Base-by-base conservation (phyloP, 2,888 invertebrate species). In the Rhyacophila evoluta region DNA sequence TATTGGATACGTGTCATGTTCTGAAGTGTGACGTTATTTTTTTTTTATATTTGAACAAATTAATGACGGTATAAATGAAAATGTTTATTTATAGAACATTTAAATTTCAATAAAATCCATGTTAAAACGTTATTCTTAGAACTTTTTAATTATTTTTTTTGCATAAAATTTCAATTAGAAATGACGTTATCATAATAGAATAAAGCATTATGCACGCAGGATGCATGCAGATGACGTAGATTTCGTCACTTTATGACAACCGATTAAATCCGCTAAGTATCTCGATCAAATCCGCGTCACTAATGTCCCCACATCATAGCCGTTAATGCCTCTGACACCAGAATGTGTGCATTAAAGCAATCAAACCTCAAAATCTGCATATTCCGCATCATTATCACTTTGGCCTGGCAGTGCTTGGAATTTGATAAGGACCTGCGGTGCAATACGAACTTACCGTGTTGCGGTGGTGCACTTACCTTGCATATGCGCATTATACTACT, bases 331-430 rank as follows among this genome's bases (percentile, higher is more conserved):
- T 55, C 55, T 71, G 71, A 25, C 71, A 36, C 36, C 71, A 29
- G 71, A 71, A 71, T 71, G 36, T 36, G n/a, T 71, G 71, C 71
- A 71, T 71, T 71, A 71, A 71, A 36, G 71, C 33, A 37, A 71
- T 71, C 71, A 36, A 71, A 71, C 36, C 71, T 36, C 29, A 10
- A 71, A 71, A 71, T 71, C 36, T 71, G 71, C 71, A 71, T 71
- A 36, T 37, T 37, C 33, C 15, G 25, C 71, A 36, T 71, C 71
- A 71, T 71, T 71, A 71, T 71, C 71, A 71, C 71, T 36, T 71
- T 29, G 36, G 71, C n/a, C n/a, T 69, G 29, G 69, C 29, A n/a
- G 28, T 69, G 69, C 29, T 69, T 28, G 69, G 69, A 69, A 69
- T 69, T 29, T 29, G 28, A 69, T 69, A 33, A 69, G 69, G 29